These are phyloP conservation scores for Prolemur simus DNA, from an alignment of 2,113 vertebrate species.

Conservation along the genomic window DNA sequence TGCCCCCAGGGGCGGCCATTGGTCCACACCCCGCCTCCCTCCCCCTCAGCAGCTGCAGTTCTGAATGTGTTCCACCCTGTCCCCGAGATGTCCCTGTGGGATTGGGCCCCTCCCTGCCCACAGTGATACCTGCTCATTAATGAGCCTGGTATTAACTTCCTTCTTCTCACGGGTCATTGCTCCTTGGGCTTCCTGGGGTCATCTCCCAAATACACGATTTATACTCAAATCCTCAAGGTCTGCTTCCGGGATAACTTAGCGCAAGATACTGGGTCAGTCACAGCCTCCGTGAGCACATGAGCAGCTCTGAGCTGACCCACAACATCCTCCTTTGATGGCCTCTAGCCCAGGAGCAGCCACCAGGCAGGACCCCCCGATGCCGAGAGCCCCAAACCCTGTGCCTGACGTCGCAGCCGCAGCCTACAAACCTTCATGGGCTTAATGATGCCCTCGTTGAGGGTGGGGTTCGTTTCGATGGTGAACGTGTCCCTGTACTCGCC, in stretches of 20 bases:
- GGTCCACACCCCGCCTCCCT: no score
- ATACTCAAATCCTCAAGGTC: neutral
- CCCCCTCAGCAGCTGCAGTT: neutral
- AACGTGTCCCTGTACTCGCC: slow-evolving; percentile 83
- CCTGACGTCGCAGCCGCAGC: accelerated
- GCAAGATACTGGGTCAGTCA: neutral
- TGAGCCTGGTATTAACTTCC: neutral
- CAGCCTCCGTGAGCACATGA: accelerated
- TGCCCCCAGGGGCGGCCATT: neutral
- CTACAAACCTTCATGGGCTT: slow-evolving; percentile 89
- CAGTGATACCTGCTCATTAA: neutral
- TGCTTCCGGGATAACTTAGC: neutral
- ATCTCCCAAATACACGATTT: neutral
- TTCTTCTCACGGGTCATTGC: neutral
- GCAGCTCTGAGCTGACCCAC: neutral
- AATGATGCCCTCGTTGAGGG: slow-evolving; percentile 90
- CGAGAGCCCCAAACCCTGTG: neutral
- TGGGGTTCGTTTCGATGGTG: slow-evolving; percentile 80
- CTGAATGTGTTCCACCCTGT: neutral
- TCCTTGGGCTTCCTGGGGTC: neutral
- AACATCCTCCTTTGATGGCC: neutral
- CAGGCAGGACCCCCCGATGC: neutral
- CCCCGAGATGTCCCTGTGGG: neutral
- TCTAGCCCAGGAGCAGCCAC: neutral
- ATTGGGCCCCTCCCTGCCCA: neutral